A percentile compares a stretch with the other conserved stretches of the same genome.
Conservation (phyloP, 1,140 invertebrate species). For the Araneus ventricosus region DNA sequence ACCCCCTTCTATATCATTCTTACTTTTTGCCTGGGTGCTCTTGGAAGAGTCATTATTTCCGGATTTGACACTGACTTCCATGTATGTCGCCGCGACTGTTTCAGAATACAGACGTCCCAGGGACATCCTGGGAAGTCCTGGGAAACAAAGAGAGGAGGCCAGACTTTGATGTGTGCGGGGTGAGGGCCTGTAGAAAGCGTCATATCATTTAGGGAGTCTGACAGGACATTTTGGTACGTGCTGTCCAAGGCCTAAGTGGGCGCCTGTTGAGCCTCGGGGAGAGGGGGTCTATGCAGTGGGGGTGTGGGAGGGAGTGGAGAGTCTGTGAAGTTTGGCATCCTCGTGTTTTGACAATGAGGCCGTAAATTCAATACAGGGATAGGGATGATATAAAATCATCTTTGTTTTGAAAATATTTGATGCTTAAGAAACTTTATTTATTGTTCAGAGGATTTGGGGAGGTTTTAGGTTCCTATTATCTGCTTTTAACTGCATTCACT, state of each 20-base stretch:
- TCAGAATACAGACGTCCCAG: neutral
- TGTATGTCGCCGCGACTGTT: too few relatives aligned
- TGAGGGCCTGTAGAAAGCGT: neutral
- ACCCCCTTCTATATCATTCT: too few relatives aligned
- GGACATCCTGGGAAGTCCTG: neutral
- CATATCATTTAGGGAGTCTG: conserved; percentile 8
- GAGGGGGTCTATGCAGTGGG: neutral
- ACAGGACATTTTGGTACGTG: neutral
- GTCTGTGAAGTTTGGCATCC: neutral
- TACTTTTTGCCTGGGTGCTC: too few relatives aligned
- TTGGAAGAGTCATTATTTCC: neutral
- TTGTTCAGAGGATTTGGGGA: too few relatives aligned
- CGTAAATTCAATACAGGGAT: neutral
- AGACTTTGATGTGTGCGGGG: neutral
- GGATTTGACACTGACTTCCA: too few relatives aligned
- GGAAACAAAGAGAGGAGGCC: neutral
- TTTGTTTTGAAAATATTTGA: neutral
- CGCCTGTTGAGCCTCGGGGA: neutral
- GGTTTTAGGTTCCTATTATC: too few relatives aligned
- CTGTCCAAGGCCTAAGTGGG: neutral
- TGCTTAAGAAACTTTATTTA: neutral
- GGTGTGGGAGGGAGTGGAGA: neutral
- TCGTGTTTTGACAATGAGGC: neutral
- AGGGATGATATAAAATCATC: neutral
- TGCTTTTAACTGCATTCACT: too few relatives aligned